Evolutionary conservation across 2,113 vertebrate genomes (phyloP).

Genomic region (Nematolebias whitei): DNA sequence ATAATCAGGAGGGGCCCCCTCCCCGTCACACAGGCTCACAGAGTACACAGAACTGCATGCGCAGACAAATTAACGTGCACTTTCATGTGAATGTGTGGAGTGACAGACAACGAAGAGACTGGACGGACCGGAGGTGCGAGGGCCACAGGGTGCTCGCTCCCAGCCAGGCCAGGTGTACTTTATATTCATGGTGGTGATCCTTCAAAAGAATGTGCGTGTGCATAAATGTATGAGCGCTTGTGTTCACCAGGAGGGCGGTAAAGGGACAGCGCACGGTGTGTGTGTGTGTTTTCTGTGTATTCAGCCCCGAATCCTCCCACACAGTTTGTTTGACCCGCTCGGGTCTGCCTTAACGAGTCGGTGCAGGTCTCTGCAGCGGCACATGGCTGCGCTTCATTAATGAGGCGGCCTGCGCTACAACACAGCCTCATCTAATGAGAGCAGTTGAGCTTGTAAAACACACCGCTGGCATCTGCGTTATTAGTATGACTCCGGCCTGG

Average conservation of each 20-base stretch:
- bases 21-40: not conserved
- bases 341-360: conserved; percentile 69
- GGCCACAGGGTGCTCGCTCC: conserved; percentile 31
- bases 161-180: conserved; percentile 55
- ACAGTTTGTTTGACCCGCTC: conserved; percentile 71
- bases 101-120: conserved; percentile 31
- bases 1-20: conserved; percentile 86
- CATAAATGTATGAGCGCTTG: conserved; percentile 54
- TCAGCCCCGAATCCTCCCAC: conserved; percentile 69
- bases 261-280: conserved; percentile 56
- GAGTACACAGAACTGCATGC: conserved; percentile 7
- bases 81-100: conserved; percentile 28
- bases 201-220: conserved; percentile 51
- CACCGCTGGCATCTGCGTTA: conserved; percentile 77
- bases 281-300: conserved; percentile 39
- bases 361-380: conserved; percentile 84
- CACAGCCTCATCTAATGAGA: conserved; percentile 95
- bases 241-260: conserved; percentile 31
- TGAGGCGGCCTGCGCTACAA: conserved; percentile 86
- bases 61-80: conserved; percentile 26
- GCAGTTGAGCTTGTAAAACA: conserved; percentile 93
- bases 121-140: conserved; percentile 28
- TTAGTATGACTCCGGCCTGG: conserved; percentile 70
- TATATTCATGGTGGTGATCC: conserved; percentile 61
- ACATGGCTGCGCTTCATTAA: conserved; percentile 97